Evolutionary conservation across 2,888 invertebrate genomes (phyloP).

Genomic region (Ochropleura plecta): DNA sequence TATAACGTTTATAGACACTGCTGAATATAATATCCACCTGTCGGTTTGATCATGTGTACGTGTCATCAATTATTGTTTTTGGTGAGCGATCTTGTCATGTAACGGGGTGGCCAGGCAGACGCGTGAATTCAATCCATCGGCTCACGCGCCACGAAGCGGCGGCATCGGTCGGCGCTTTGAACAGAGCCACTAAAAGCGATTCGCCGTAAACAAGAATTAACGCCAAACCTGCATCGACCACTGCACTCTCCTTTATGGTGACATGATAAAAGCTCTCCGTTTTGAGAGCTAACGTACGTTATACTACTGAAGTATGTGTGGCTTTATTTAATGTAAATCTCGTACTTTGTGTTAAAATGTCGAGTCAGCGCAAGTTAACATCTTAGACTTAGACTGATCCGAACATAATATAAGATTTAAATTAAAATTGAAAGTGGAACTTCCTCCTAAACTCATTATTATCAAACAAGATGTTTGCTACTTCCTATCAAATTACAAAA

Average conservation of each 20-base stretch:
- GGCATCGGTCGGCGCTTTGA: constrained; percentile 70
- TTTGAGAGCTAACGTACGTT: constrained; percentile 76
- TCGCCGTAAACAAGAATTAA: constrained; percentile 89
- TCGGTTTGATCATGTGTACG: background rate
- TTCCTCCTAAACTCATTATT: background rate
- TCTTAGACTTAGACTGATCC: too few species aligned
- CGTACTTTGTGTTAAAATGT: constrained; percentile 3
- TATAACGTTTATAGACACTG: too few species aligned
- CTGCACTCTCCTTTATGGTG: constrained; percentile 88
- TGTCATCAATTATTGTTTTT: constrained; percentile 47
- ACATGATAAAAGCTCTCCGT: constrained; percentile 84
- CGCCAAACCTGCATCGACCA: constrained; percentile 86
- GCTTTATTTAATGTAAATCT: constrained; percentile 44
- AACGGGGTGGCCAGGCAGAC: constrained; percentile 46
- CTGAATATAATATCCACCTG: background rate
- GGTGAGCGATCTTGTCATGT: constrained; percentile 44
- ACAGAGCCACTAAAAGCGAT: constrained; percentile 87
- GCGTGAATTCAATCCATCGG: constrained; percentile 75
- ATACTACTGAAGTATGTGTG: constrained; percentile 53
- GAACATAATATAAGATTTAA: too few species aligned
- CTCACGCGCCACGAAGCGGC: constrained; percentile 71
- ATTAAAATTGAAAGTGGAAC: background rate
- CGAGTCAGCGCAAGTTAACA: background rate
- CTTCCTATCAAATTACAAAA: constrained; percentile 9
- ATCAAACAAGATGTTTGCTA: background rate